Evolutionary conservation across 2,888 invertebrate genomes (phyloP).

Genomic region (Magallana nippona): DNA sequence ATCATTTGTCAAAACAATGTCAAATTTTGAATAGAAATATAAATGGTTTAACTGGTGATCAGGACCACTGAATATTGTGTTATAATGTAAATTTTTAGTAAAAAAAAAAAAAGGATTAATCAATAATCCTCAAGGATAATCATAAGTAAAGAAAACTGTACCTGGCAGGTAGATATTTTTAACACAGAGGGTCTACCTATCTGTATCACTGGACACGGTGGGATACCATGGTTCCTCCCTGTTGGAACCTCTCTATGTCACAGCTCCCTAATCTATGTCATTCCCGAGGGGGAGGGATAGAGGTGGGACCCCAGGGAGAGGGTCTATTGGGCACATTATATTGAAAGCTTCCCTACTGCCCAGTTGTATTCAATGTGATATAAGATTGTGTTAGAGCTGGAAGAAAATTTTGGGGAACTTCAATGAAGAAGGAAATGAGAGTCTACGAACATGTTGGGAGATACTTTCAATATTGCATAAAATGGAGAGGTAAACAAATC

Average conservation of each 20-base stretch:
- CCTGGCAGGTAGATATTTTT: background rate
- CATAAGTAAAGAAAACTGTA: background rate
- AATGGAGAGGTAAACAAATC: background rate
- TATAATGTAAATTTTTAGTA: background rate
- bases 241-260: background rate
- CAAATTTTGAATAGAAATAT: no score
- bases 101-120: background rate
- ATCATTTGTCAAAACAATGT: no score
- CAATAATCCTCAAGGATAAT: background rate
- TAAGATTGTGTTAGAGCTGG: background rate
- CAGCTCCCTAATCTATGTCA: conserved; percentile 12
- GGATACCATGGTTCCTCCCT: background rate
- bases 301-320: background rate
- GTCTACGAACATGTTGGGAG: background rate
- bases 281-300: background rate
- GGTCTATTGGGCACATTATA: background rate
- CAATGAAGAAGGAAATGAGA: background rate
- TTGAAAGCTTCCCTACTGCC: background rate
- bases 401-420: background rate
- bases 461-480: background rate
- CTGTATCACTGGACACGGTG: background rate
- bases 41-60: no score
- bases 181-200: background rate
- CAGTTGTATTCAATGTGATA: background rate
- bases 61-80: no score